Conservation (phyloP, 1,140 invertebrate genomes). For the Drosophila ironensis region DNA sequence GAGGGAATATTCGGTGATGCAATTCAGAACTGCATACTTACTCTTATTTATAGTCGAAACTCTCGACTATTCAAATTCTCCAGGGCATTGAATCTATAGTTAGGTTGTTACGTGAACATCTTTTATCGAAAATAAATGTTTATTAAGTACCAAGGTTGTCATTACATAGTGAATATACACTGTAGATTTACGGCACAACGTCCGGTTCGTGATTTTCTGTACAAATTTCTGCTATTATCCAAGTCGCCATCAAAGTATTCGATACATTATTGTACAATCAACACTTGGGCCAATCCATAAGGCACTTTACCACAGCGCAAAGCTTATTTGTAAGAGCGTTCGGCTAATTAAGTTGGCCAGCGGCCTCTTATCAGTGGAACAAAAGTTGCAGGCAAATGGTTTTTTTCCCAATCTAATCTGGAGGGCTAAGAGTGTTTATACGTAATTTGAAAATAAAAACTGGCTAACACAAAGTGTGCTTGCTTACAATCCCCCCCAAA, state of each 20-base stretch:
- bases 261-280: not conserved
- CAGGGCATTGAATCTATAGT: no score
- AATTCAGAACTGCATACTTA: no score
- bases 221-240: not conserved
- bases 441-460: no score
- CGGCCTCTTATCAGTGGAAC: conserved; percentile 23
- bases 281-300: conserved; percentile 17
- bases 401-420: conserved; percentile 24
- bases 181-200: no score
- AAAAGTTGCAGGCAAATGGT: not conserved
- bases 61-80: no score
- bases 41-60: no score
- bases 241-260: not conserved
- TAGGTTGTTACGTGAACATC: no score
- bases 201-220: no score
- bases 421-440: no score
- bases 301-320: conserved; percentile 1
- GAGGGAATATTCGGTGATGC: no score
- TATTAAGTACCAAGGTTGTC: not conserved
- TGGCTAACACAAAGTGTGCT: no score
- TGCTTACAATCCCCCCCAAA: conserved; percentile 2
- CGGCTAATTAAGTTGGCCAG: conserved; percentile 6
- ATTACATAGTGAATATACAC: no score
- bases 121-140: not conserved
- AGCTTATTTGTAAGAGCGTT: not conserved